Evolutionary conservation across 2,797 vertebrate species (phyloP), one percentile per base, ranked within the genome.

Genomic region (Alectoris magna): DNA sequence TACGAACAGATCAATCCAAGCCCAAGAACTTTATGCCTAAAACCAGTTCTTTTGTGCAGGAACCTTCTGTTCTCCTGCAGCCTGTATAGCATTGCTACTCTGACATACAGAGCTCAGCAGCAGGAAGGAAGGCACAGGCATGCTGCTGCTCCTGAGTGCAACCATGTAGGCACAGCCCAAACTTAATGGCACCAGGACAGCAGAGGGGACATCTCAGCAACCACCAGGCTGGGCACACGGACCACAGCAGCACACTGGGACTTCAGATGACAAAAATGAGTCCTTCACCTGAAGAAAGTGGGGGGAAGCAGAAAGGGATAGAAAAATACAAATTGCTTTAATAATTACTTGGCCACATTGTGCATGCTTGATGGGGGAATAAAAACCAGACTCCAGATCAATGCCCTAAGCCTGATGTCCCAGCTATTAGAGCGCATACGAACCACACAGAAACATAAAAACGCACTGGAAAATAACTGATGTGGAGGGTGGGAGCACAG

Each of bases 11-110:
- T 48, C n/a, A 3, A 5, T 39, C 21, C n/a, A 85, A 77, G 44
- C 2, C 9, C 44, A 84, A 78, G 24, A n/a, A 66, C 59, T 84
- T 88, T 49, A 88, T 84, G 49, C 27, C 38, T 66, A 60, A 80
- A 55, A 4, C 27, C 79, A 56, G 14, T 1, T 41, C 71, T 88
- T 62, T 38, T 3, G 43, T 49, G 53, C 19, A 59, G 23, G 6
- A 89, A 64, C 31, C 7, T 78, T 48, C 26, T 58, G n/a, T 10
- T 79, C 24, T 66, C 13, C 10, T 29, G 55, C 22, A 81, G 7
- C 6, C 11, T 1, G 13, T 41, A 78, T 0, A 59, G 14, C 23
- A 51, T 1, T 70, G 39, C 10, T 46, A 4, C 23, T 82, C 23
- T 74, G 27, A 73, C 67, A 84, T 58, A 24, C 13, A 27, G 55